Evolutionary conservation across 92 coral and sea anemone genomes (phyloP), one percentile per base, ranked within the genome.

Genomic region (Diadumene lineata): DNA sequence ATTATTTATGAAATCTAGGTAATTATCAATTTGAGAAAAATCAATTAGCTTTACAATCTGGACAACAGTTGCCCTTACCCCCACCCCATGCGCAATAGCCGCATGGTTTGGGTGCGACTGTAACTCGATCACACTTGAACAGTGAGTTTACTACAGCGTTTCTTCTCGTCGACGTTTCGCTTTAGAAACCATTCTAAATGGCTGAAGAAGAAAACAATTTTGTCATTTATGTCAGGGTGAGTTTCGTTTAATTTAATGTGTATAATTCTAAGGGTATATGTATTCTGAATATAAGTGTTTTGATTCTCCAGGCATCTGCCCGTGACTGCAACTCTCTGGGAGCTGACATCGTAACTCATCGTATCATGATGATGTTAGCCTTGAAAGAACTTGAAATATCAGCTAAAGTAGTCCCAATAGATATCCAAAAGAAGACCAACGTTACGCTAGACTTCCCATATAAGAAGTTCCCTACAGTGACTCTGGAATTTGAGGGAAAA

Each of bases 341-440:
- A 23, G 90, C 83, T 27, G 85, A 80, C 68, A 85, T 85, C 31
- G 70, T 75, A 58, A 43, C 82, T 53, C 90, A 85, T 60, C 77
- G 90, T n/a, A 43, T 85, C 26, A 85, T 85, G 90, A 75, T 85
- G 68, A 85, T 85, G 82, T 57, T 85, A 18, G 85, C 90, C 10
- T 66, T 75, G 82, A 85, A 85, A 69, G 65, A 58, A 25, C 75
- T 78, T 53, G 82, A 74, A 29, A 73, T 85, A 44, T 74, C 90
- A 11, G 85, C 82, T 18, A 74, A 80, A 69, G 80, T 80, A 27
- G 72, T 85, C 1, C 85, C 85, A 1, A 80, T 85, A 34, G 90
- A 85, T 32, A 75, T 79, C 22, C 58, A 76, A 18, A 80, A 80
- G 66, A 85, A 79, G 78, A 75, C 80, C 15, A 82, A 85, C 64